Evolutionary conservation across 2,888 invertebrate genomes (phyloP).

Genomic region (Tenthredo distinguenda): DNA sequence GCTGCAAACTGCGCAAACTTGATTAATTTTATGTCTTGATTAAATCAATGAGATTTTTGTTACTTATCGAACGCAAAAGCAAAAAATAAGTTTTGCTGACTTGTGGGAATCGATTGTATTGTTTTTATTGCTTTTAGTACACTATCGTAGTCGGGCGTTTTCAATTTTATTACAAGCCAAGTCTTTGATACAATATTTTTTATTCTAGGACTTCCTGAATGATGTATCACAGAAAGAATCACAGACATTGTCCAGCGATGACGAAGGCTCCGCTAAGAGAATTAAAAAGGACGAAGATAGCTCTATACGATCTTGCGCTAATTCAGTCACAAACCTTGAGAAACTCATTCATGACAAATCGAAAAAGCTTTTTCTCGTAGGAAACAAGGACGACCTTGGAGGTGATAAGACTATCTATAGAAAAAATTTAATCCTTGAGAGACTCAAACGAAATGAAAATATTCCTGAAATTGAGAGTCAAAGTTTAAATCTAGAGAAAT

Average conservation of each 20-base stretch:
- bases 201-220: conserved; percentile 67
- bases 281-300: conserved; percentile 41
- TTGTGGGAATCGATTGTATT: background rate
- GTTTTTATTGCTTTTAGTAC: background rate
- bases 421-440: conserved; percentile 60
- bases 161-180: background rate
- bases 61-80: background rate
- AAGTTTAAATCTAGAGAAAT: background rate
- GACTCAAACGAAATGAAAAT: conserved; percentile 58
- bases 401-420: conserved; percentile 52
- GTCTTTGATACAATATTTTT: background rate
- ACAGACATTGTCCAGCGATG: conserved; percentile 49
- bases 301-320: background rate
- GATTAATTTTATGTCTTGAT: background rate
- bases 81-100: background rate
- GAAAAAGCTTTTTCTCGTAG: conserved; percentile 53
- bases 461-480: background rate
- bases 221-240: conserved; percentile 63
- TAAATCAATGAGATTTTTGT: background rate
- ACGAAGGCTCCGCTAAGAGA: conserved; percentile 25
- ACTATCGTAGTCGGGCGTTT: background rate
- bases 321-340: background rate
- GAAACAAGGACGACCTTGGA: conserved; percentile 22
- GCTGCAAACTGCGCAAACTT: background rate
- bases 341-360: conserved; percentile 42